phyloP scores from a whole-genome alignment of 2,888 invertebrate species.

The Aleiodes leptofemur region DNA sequence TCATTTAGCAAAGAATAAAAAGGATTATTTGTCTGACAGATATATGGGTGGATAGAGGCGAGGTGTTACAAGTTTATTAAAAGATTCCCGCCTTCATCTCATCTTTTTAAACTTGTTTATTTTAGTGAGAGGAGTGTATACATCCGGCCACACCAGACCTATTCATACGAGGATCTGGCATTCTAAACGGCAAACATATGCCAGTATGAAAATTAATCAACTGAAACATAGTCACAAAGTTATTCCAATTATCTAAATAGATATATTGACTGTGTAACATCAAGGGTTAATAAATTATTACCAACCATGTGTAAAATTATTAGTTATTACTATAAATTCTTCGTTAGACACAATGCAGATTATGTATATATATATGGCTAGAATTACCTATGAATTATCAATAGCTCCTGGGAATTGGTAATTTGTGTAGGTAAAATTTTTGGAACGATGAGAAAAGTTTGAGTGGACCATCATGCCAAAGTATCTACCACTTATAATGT shows the following conservation, averaged over 20 bases:
- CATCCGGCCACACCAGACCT: constrained; percentile 35
- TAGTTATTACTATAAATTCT: background rate
- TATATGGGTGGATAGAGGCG: constrained; percentile 9
- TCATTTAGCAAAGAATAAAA: background rate
- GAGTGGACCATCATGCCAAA: constrained; percentile 27
- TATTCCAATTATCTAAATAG: constrained; percentile 3
- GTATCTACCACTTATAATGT: constrained; percentile 18
- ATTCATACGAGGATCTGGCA: constrained; percentile 12
- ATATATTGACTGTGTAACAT: background rate
- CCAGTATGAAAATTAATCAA: background rate
- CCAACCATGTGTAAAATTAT: background rate
- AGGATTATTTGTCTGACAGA: constrained; percentile 16
- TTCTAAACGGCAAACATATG: constrained; percentile 18
- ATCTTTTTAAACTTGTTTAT: constrained; percentile 37
- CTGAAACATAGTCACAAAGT: background rate
- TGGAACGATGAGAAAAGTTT: constrained; percentile 10
- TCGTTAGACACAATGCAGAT: background rate
- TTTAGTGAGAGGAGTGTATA: constrained; percentile 41
- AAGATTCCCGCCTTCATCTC: constrained; percentile 33
- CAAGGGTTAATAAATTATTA: background rate
- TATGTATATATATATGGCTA: background rate
- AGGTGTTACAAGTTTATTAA: constrained; percentile 43
- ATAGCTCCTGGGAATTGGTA: constrained; percentile 11
- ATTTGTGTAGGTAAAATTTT: constrained; percentile 5
- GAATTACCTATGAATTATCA: constrained; percentile 14